Conservation (phyloP, 2,113 vertebrate genomes). For the Xenus cinereus region DNA sequence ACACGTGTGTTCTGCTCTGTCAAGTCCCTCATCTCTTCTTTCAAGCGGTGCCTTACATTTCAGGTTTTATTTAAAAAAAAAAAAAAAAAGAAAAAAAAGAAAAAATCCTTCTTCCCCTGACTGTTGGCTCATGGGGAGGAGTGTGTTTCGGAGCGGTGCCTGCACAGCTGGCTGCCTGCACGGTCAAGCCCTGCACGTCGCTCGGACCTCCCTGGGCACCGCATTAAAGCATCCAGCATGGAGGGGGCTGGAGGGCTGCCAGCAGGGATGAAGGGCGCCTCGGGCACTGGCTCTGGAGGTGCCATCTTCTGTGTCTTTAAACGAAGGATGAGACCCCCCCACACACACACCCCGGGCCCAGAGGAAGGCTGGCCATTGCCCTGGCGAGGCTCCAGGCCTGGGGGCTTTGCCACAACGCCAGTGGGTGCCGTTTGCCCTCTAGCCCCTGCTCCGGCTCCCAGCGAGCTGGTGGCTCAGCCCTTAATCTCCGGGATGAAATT, state of each 20-base stretch:
- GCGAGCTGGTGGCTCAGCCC: not conserved
- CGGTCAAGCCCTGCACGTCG: not conserved
- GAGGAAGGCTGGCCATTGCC: not conserved
- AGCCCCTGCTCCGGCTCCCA: not conserved
- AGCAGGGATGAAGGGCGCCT: accelerated
- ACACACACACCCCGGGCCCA: not conserved
- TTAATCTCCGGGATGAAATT: slow-evolving; percentile 50
- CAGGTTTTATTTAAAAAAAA: not conserved
- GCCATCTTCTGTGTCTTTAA: not conserved
- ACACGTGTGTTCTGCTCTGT: not conserved
- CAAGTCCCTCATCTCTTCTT: not conserved
- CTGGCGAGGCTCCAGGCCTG: not conserved
- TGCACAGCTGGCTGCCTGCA: not conserved
- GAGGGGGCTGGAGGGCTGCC: not conserved
- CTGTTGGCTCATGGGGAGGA: not conserved
- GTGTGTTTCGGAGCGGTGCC: not conserved
- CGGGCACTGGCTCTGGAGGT: not conserved
- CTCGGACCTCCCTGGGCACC: not conserved
- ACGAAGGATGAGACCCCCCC: accelerated
- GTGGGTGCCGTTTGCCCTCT: not conserved
- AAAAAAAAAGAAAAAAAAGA: not conserved
- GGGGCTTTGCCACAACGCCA: not conserved
- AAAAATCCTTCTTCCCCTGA: no score
- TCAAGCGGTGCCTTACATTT: not conserved
- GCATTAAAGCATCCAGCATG: accelerated